Conservation (phyloP, 1,140 invertebrate genomes). For the Zaprionus davidi region DNA sequence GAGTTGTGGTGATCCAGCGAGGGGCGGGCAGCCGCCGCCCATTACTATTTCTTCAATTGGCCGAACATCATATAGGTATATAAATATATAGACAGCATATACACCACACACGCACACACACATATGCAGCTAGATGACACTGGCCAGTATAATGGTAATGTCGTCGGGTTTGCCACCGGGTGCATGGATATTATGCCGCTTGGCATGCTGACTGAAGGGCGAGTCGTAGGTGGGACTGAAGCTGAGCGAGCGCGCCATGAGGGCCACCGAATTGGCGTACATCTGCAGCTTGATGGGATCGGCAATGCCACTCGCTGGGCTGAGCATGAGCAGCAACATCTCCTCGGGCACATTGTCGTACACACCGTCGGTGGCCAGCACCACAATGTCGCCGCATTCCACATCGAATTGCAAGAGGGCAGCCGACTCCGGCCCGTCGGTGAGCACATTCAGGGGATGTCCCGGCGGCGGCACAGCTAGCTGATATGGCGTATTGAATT, state of each 20-base stretch:
- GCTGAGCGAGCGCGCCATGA: constrained; percentile 96
- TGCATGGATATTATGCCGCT: constrained; percentile 94
- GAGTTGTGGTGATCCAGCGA: background rate
- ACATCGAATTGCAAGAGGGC: constrained; percentile 95
- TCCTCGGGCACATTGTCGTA: constrained; percentile 98
- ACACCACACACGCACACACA: background rate
- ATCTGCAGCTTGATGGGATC: constrained; percentile 91
- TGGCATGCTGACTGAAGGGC: constrained; percentile 96
- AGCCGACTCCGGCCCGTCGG: constrained; percentile 95
- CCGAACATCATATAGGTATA: background rate
- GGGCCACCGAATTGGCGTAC: constrained; percentile 95
- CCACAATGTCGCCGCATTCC: constrained; percentile 96
- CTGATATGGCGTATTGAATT: constrained; percentile 99
- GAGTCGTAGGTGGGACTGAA: constrained; percentile 97
- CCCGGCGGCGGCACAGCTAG: constrained; percentile 95
- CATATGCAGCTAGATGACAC: constrained; percentile 85
- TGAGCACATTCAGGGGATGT: constrained; percentile 91
- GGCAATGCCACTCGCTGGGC: constrained; percentile 86
- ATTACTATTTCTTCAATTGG: background rate
- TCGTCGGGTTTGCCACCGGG: constrained; percentile 98
- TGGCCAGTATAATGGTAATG: constrained; percentile 97
- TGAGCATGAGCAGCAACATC: constrained; percentile 86
- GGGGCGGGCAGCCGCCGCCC: background rate
- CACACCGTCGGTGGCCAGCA: constrained; percentile 98
- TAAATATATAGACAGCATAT: background rate